Base-by-base conservation (phyloP, 2,797 vertebrate species). In the Choloepus didactylus region DNA sequence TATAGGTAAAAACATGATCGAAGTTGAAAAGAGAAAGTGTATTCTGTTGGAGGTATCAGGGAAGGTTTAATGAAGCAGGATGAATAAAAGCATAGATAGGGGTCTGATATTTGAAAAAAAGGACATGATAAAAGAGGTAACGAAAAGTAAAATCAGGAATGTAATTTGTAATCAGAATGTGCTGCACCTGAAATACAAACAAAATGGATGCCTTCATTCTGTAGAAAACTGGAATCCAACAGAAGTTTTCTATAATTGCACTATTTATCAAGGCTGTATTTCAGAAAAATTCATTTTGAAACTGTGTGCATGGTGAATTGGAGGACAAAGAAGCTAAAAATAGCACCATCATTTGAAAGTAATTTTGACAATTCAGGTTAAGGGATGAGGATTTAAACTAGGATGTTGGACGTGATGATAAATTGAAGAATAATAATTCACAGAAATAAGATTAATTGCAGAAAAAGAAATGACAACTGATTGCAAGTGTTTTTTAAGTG, bases 261-360 rank as follows among this genome's bases (percentile, higher is more conserved):
- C 5, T 72, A 56, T 12, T 56, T 70, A 41, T 64, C 29, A 84
- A 12, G 59, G 38, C 11, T 44, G 5, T 31, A n/a, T 29, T 66
- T 88, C 66, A 87, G 19, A 92, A 77, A 77, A 41, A 79, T 66
- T 72, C 6, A 64, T 79, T 88, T 72, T 84, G n/a, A 87, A 73
- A 91, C 16, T 49, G 18, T 70, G 29, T 44, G 12, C 9, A 51
- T 72, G 79, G 77, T 67, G 11, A 79, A 51, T 35, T 66, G 1
- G 4, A 77, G 46, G 19, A 31, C 21, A 38, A n/a, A 41, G 16
- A 89, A 12, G 31, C 27, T 72, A 67, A 88, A 3, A 14, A 46
- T 29, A 66, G 3, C 11, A 7, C 9, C 44, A 79, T 1, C 77
- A 9, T 77, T 83, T 60, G 46, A 72, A 72, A 84, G 31, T 46